Base-by-base conservation (phyloP, 1,140 invertebrate genomes). In the Magallana gigas region DNA sequence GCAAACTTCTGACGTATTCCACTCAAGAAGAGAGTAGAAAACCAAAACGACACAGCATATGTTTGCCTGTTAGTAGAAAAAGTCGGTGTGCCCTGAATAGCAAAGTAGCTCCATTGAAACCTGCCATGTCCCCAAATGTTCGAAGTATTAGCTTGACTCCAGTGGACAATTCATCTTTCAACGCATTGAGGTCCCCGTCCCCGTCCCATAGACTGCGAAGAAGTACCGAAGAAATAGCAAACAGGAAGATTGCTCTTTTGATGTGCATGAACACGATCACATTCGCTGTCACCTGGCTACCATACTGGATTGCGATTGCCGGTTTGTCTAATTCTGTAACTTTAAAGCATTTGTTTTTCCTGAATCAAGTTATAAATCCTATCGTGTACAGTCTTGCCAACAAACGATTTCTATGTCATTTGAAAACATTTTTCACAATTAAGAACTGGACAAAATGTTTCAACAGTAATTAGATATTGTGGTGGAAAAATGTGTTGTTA, bases 291-390 rank as follows among this genome's bases (percentile, higher is more conserved):
- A 62, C 60, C 5, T 62, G 60, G 60, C 14, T 62, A 8, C 60
- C 60, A 12, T 12, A 16, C n/a, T 62, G 60, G 60, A 62, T 62
- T 12, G 60, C 60, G 1, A 6, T 62, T 62, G 14, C 60, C 14
- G 60, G 60, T 62, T 62, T 62, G 5, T 12, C n/a, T 62, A n/a
- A 62, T 62, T 62, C 60, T 62, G 60, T 62, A 14, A 62, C 60
- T 62, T 62, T 62, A n/a, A 62, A 62, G n/a, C 60, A 62, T n/a
- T 62, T 62, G 5, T 62, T 62, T n/a, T 62, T 62, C n/a, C n/a
- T 62, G 0, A 62, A 62, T 62, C 60, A 62, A 62, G 60, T 62
- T 62, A 62, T 62, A 12, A 62, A 62, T 62, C 60, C 60, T 12
- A n/a, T 62, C 12, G 14, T 62, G 14, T 62, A 62, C 60, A 62